A percentile compares a stretch with the other conserved stretches of the same genome.
phyloP scores from a whole-genome alignment of 2,888 invertebrate species.

The Thumatha senex region DNA sequence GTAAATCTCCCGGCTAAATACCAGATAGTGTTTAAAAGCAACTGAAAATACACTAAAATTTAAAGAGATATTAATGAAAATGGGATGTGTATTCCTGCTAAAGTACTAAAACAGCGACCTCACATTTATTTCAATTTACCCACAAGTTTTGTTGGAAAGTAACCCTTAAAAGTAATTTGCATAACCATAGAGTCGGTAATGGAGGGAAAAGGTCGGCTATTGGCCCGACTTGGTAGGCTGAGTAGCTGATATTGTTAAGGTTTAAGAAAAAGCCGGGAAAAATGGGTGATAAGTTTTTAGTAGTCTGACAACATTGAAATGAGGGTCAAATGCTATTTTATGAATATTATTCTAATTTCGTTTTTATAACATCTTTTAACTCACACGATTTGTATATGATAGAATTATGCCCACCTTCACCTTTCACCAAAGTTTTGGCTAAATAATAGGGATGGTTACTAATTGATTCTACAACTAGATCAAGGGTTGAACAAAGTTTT shows the following conservation, averaged over 20 bases:
- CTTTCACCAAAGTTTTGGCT: too few species aligned
- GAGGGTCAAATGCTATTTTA: background rate
- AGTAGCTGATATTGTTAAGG: background rate
- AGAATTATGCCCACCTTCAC: too few species aligned
- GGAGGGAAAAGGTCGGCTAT: slow-evolving; percentile 29
- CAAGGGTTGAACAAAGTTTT: too few species aligned
- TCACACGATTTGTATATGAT: too few species aligned
- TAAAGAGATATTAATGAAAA: slow-evolving; percentile 21
- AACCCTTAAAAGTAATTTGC: slow-evolving; percentile 37
- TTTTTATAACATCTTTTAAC: too few species aligned
- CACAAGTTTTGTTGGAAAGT: slow-evolving; percentile 32
- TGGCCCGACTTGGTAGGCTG: slow-evolving; percentile 1
- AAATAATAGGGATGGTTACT: too few species aligned
- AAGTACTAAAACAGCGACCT: slow-evolving; percentile 20
- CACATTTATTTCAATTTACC: slow-evolving; percentile 38
- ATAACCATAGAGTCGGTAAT: slow-evolving; percentile 31
- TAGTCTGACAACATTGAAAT: slow-evolving; percentile 1
- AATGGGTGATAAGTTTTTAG: slow-evolving; percentile 1
- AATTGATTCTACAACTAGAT: too few species aligned
- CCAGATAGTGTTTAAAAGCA: too few species aligned
- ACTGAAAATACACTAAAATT: slow-evolving; percentile 19
- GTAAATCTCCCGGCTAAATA: too few species aligned
- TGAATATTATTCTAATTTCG: too few species aligned
- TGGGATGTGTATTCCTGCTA: slow-evolving; percentile 19
- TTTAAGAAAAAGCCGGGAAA: slow-evolving; percentile 1